Base-by-base conservation (phyloP, 2,888 invertebrate genomes). In the Cactoblastis cactorum region DNA sequence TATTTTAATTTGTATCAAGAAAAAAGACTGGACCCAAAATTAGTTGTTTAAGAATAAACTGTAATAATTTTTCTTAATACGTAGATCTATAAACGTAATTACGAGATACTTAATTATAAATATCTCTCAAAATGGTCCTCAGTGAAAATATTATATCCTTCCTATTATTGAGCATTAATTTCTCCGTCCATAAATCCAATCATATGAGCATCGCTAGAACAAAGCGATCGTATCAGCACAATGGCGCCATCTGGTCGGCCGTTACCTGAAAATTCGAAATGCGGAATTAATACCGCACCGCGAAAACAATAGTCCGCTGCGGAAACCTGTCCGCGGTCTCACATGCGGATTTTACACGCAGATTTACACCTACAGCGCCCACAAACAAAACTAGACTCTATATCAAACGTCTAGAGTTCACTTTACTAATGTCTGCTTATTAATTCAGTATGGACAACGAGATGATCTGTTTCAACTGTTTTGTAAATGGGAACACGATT, bases 401-500 rank as follows among this genome's bases (percentile, higher is more conserved):
- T 0, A 0, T 0, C 3, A 5, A 5, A 2, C 2, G 0, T 1
- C 58, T 64, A 76, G 52, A 63, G 65, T 57, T 52, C 34, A 63
- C 47, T 59, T 37, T 67, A 64, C 52, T 19, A 53, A 35, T 50
- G 52, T 9, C 48, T 61, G 67, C 65, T 19, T 49, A 52, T 60
- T 57, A 56, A 56, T 61, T 51, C 64, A 69, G 67, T 69, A 67
- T 67, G 67, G 68, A 67, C 76, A 69, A 61, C 69, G 67, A 65
- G 74, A 78, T 78, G 74, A 83, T 80, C 77, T 71, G 69, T 67
- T 61, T 59, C 72, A 69, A 74, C 69, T 71, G 70, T 78, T 80
- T 77, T 72, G 70, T 67, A 77, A 79, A 79, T 82, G 75, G n/a
- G 71, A 77, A 80, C 73, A 75, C 72, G 77, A 81, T 79, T 80